Conservation (phyloP, 2,888 invertebrate species). For the Anaspis maculata region DNA sequence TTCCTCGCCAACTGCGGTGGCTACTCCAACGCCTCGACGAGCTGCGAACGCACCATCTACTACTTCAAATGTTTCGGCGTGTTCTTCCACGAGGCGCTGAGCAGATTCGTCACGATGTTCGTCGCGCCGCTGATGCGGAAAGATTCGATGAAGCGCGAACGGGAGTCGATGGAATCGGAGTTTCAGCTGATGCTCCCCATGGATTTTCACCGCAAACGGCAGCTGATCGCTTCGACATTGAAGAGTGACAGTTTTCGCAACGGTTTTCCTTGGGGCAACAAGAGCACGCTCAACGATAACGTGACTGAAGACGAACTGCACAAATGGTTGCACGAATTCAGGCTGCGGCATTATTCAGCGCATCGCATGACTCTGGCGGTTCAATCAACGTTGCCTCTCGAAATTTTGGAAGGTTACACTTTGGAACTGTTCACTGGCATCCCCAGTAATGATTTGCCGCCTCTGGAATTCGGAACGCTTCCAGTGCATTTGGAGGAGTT, state of each 20-base stretch:
- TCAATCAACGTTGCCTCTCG: neutral
- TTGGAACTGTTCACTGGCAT: neutral
- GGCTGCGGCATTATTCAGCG: neutral
- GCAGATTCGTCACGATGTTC: neutral
- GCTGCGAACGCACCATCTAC: neutral
- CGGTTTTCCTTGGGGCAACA: neutral
- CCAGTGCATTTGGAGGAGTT: too few relatives aligned
- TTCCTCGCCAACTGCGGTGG: conserved; percentile 22
- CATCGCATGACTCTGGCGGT: neutral
- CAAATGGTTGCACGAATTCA: neutral
- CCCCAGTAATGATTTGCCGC: neutral
- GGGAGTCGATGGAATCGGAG: too few relatives aligned
- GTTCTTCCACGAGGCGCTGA: neutral
- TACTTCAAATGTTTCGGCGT: neutral
- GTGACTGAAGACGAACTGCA: neutral
- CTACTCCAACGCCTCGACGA: too few relatives aligned
- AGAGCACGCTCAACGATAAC: neutral
- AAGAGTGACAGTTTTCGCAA: neutral
- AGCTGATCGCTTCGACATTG: neutral
- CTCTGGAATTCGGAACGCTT: too few relatives aligned
- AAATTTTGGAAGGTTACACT: neutral
- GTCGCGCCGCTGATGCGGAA: neutral
- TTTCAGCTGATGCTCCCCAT: neutral
- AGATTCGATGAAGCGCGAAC: too few relatives aligned
- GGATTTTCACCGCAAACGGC: neutral